Conservation (phyloP, 2,797 vertebrate species). For the Rhynchonycteris naso region DNA sequence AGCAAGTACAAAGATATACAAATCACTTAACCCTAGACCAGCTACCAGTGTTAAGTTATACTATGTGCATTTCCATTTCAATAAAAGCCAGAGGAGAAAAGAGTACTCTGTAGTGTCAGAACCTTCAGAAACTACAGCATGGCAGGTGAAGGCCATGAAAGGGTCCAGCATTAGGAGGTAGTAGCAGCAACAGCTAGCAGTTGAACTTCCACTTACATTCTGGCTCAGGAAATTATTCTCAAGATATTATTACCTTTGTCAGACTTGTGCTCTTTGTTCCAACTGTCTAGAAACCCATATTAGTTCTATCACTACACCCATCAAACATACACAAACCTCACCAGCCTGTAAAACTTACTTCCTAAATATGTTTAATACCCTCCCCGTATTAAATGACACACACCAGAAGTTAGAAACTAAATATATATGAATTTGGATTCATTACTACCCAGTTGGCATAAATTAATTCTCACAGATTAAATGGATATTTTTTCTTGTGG, state of each 20-base stretch:
- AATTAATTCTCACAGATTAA: constrained; percentile 46
- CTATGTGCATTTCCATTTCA: neutral
- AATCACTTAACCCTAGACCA: constrained; percentile 23
- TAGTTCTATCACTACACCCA: constrained; percentile 48
- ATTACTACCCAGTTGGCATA: neutral
- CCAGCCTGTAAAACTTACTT: constrained; percentile 29
- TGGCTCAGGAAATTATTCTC: constrained; percentile 28
- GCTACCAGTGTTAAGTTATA: neutral
- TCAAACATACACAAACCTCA: constrained; percentile 61
- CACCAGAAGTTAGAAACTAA: constrained; percentile 22
- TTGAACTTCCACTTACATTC: neutral
- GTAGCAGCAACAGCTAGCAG: neutral
- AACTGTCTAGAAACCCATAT: constrained; percentile 39
- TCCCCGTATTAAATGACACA: constrained; percentile 3
- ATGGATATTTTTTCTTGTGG: neutral
- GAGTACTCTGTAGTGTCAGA: neutral
- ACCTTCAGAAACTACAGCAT: neutral
- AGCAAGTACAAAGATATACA: neutral
- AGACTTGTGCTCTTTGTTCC: constrained; percentile 10
- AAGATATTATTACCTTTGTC: constrained; percentile 28
- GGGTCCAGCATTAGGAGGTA: neutral
- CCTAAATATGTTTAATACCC: constrained; percentile 49
- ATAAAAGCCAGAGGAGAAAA: neutral
- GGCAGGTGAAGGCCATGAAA: too few relatives aligned
- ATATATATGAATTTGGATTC: constrained; percentile 27